Evolutionary conservation across 2,888 invertebrate genomes (phyloP).

Genomic region (Mechanitis mazaeus): DNA sequence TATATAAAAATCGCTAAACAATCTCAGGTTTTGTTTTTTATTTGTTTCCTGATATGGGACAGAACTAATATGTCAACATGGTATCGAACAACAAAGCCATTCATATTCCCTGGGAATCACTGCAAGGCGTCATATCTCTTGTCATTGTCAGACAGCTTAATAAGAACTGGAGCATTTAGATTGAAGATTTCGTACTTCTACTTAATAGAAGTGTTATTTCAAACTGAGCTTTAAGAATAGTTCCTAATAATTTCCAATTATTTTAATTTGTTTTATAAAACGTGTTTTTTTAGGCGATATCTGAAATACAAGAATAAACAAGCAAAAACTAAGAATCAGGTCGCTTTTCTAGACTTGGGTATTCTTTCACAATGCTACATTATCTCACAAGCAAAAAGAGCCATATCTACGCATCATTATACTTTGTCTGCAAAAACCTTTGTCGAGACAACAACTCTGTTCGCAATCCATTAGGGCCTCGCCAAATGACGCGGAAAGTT

Average conservation of each 20-base stretch:
- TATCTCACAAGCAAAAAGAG: conserved; percentile 34
- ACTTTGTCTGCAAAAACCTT: conserved; percentile 48
- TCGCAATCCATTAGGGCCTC: conserved; percentile 68
- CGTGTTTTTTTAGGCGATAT: neutral
- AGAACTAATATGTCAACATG: conserved; percentile 6
- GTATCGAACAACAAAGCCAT: conserved; percentile 1
- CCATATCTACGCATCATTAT: conserved; percentile 37
- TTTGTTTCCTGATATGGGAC: neutral
- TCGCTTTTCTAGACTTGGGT: conserved; percentile 24
- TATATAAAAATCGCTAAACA: too few relatives aligned
- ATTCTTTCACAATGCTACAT: conserved; percentile 30
- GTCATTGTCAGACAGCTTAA: conserved; percentile 5
- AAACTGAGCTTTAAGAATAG: neutral
- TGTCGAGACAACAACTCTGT: conserved; percentile 59
- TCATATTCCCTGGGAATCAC: conserved; percentile 6
- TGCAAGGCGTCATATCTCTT: conserved; percentile 4
- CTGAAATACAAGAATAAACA: conserved; percentile 24
- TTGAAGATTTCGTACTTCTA: neutral
- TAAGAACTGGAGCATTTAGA: neutral
- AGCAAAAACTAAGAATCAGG: conserved; percentile 30
- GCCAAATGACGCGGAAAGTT: conserved; percentile 70
- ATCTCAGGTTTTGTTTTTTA: neutral
- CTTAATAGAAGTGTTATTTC: neutral
- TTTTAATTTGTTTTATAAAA: too few relatives aligned
- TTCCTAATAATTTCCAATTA: neutral